Evolutionary conservation across 2,113 vertebrate genomes (phyloP).

Genomic region (Gymnogyps californianus): DNA sequence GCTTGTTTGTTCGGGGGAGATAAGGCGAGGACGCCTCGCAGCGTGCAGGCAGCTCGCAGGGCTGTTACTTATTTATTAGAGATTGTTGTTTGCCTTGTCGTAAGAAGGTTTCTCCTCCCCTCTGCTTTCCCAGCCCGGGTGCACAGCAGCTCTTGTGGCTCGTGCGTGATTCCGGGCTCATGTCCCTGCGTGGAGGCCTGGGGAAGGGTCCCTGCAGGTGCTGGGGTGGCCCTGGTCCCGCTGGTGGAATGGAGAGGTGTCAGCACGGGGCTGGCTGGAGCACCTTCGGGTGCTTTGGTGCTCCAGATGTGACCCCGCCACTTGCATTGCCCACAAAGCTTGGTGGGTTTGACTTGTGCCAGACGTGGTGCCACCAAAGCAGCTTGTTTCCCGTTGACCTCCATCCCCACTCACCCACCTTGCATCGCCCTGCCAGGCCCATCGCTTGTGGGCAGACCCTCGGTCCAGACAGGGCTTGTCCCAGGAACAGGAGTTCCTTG

Average conservation of each 20-base stretch:
- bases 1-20: constrained; percentile 15
- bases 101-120: not conserved
- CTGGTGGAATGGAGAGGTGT: rapidly evolving
- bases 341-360: not conserved
- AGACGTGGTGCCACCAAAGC: not conserved
- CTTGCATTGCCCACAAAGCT: not conserved
- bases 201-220: not conserved
- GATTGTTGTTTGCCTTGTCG: not conserved
- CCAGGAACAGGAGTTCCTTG: not conserved
- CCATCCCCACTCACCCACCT: not conserved
- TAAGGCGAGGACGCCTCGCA: not conserved
- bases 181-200: rapidly evolving
- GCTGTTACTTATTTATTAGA: constrained; percentile 24
- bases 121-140: not conserved
- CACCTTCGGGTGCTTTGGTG: not conserved
- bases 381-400: not conserved
- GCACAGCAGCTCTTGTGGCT: not conserved
- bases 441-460: not conserved
- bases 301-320: not conserved
- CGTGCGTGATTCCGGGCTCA: rapidly evolving
- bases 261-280: not conserved
- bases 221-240: rapidly evolving
- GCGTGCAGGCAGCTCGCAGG: not conserved
- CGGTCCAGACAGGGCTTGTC: not conserved
- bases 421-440: not conserved